Conservation (phyloP, 2,888 invertebrate species). For the Brassicogethes aeneus region DNA sequence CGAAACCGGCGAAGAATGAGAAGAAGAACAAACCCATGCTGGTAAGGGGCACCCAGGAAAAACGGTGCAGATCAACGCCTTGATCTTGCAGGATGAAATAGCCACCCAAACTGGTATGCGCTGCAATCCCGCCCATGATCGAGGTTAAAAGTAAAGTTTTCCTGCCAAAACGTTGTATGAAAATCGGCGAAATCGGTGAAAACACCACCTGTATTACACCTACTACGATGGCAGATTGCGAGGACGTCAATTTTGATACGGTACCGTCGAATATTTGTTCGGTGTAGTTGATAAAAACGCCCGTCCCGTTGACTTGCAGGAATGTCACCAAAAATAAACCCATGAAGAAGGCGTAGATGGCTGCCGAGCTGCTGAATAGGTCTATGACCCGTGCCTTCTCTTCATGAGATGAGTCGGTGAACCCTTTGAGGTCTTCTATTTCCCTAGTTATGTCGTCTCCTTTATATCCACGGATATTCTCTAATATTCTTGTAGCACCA, state of each 20-base stretch:
- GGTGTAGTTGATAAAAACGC: conserved; percentile 10
- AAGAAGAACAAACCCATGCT: conserved; percentile 52
- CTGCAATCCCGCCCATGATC: conserved; percentile 1
- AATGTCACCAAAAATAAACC: too few species aligned
- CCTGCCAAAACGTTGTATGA: conserved; percentile 1
- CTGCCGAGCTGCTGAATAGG: too few species aligned
- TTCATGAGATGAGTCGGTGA: too few species aligned
- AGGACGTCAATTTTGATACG: not conserved
- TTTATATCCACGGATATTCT: too few species aligned
- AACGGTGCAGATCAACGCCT: conserved; percentile 44
- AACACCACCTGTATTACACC: conserved; percentile 3
- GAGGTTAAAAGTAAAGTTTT: conserved; percentile 2
- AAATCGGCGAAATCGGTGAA: not conserved
- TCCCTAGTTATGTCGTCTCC: too few species aligned
- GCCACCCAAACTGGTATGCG: conserved; percentile 33
- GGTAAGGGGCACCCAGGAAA: conserved; percentile 56
- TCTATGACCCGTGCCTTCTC: too few species aligned
- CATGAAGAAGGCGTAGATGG: too few species aligned
- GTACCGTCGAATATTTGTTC: conserved; percentile 49
- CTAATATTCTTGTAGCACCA: too few species aligned
- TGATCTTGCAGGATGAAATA: conserved; percentile 53
- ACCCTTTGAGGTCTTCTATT: too few species aligned
- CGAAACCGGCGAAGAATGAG: conserved; percentile 59
- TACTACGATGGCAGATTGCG: conserved; percentile 43
- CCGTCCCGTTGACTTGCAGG: conserved; percentile 11